Percentiles rank a stretch among this genome's conserved stretches.
Conservation (phyloP, 2,888 invertebrate species). For the Dendrolimus houi region DNA sequence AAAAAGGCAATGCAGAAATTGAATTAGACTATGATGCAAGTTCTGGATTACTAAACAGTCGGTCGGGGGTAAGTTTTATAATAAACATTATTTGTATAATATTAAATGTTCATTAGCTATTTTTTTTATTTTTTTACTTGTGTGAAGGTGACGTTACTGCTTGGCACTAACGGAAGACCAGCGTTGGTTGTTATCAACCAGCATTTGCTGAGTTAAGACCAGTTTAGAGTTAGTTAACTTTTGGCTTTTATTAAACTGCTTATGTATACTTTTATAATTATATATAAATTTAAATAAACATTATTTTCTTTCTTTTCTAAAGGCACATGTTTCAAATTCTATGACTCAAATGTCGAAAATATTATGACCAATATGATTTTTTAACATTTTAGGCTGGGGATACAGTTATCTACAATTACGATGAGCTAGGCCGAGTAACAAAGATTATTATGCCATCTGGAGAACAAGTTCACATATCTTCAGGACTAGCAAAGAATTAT, state of each 20-base stretch:
- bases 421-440: constrained; percentile 90
- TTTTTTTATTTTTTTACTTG: no score
- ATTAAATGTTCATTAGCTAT: no score
- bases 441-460: constrained; percentile 94
- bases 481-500: constrained; percentile 85
- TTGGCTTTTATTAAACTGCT: no score
- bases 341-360: background rate
- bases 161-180: no score
- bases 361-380: background rate
- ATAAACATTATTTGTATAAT: constrained; percentile 1
- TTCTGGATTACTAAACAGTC: constrained; percentile 89
- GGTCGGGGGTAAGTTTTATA: constrained; percentile 81
- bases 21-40: constrained; percentile 94
- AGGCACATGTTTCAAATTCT: background rate
- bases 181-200: no score
- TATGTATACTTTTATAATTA: no score
- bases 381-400: constrained; percentile 81
- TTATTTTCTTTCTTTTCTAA: no score
- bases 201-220: no score
- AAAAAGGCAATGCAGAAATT: constrained; percentile 92
- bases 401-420: constrained; percentile 94
- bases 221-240: no score
- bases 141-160: no score
- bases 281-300: no score
- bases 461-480: constrained; percentile 87